Evolutionary conservation across 2,113 vertebrate species (phyloP), one percentile per base, ranked within the genome.

Genomic region (Leucopsar rothschildi): DNA sequence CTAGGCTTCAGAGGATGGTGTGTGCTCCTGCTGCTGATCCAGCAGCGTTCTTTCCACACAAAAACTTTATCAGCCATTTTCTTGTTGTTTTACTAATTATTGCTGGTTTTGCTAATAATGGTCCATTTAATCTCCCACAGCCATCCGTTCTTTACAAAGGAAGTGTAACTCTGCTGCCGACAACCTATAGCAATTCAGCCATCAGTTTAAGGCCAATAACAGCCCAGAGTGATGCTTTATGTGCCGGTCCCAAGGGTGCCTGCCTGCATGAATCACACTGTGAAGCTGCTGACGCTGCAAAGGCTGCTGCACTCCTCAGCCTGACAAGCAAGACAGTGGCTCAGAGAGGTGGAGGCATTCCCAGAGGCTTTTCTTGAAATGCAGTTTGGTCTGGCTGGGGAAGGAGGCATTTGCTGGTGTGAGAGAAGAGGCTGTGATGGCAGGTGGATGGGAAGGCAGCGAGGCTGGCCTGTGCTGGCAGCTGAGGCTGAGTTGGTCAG

Each of bases 221-320:
- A 94, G 88, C 94, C 72, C 69, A 45, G 85, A 94, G 78, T 65
- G 91, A 77, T 80, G 86, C 70, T 85, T 88, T 47, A 17, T 37
- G 10, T 49, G 75, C 68, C 5, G 3, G 59, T 93, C 90, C 82
- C 92, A 39, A 60, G 95, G 75, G 79, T 73, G n/a, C 70, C 90
- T 82, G 79, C 42, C 81, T 80, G 60, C 79, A 70, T 86, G 71
- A 61, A 80, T 93, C 90, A 75, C 1, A 1, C 0, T 15, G 76
- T 0, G 0, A 90, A 70, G 71, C 83, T 93, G 86, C 86, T 84
- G 88, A 59, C 0, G 0, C 86, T 70, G 86, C 86, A 90, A 50
- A 71, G 72, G 50, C 78, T 6, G 5, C 85, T 3, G 6, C 6
- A 2, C 39, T 95, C 63, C 86, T 61, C 90, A 81, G 66, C 55